These are phyloP conservation scores for Prochilodus magdalenae DNA, from an alignment of 2,113 vertebrate genomes.

Conservation along the genomic window DNA sequence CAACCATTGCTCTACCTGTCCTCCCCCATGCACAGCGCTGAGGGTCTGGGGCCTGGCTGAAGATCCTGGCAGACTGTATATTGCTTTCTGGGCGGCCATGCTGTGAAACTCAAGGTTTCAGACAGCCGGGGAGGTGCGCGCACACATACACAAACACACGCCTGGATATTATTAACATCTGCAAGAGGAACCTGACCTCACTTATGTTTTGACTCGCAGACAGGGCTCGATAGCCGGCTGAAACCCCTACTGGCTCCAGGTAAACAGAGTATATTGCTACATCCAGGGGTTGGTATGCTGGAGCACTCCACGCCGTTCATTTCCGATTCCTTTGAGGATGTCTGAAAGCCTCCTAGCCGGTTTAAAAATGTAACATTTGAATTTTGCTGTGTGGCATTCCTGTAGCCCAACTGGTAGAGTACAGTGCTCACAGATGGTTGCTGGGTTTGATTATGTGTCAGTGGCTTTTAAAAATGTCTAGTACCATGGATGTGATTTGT, in stretches of 20 bases:
- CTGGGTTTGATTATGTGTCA: too few species aligned
- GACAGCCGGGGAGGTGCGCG: slow-evolving; percentile 42
- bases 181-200: slow-evolving; percentile 24
- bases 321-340: not conserved
- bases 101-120: slow-evolving; percentile 37
- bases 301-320: not conserved
- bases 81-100: slow-evolving; percentile 20
- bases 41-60: slow-evolving; percentile 9
- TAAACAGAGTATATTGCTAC: slow-evolving; percentile 42
- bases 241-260: slow-evolving; percentile 36
- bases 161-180: slow-evolving; percentile 49
- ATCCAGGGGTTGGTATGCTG: slow-evolving; percentile 6
- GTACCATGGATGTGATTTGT: too few species aligned
- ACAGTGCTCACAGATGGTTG: too few species aligned
- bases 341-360: not conserved
- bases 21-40: slow-evolving; percentile 18
- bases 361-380: not conserved
- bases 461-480: too few species aligned
- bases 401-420: too few species aligned
- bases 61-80: slow-evolving; percentile 38
- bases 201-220: slow-evolving; percentile 24
- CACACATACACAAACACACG: slow-evolving; percentile 20
- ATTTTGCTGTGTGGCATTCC: not conserved
- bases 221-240: slow-evolving; percentile 9
- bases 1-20: slow-evolving; percentile 48